Base-by-base conservation (phyloP, 2,797 vertebrate species). In the Halcyon smyrnensis region DNA sequence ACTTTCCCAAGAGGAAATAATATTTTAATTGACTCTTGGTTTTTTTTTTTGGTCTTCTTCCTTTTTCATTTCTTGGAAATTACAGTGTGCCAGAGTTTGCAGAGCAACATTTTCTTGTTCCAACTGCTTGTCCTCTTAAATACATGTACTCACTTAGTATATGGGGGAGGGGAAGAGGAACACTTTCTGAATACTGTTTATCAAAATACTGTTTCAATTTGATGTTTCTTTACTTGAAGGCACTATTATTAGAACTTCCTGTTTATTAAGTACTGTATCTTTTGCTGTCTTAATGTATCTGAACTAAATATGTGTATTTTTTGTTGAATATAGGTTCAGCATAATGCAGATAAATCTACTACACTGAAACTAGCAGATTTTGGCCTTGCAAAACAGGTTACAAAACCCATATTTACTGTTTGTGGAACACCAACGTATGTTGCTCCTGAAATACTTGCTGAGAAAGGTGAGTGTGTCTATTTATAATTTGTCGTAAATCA, bases 381-480 rank as follows among this genome's bases (percentile, higher is more conserved):
- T 83, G 99, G 99, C 83, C 99, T 99, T 37, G 99, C 99, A 39
- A 99, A 99, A 97, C 98, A 98, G 51, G 99, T 99, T 89, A 99
- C 98, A 8, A 99, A 99, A 92, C 99, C 99, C 7, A 98, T 99
- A 96, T 99, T 99, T 96, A 99, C 99, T 14, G 99, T 99, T 41
- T 99, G 99, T 91, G 99, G 99, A 85, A 99, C 99, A 32, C 99
- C 99, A 12, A 99, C 99, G 0, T 99, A 99, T 11, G 99, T 99
- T 50, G 99, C 99, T 67, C 99, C 99, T 12, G 99, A 99, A 97
- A 99, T 99, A 97, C 99, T 99, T 84, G 98, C 98, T 87, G 99
- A 99, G 97, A 99, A 98, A 98, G 99, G 99, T 99, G 80, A 97
- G 97, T 77, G 51, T 76, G 17, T 62, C 8, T 37, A 21, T 63